These are phyloP conservation scores for Aromia moschata DNA, from an alignment of 2,888 invertebrate genomes.

Conservation along the genomic window DNA sequence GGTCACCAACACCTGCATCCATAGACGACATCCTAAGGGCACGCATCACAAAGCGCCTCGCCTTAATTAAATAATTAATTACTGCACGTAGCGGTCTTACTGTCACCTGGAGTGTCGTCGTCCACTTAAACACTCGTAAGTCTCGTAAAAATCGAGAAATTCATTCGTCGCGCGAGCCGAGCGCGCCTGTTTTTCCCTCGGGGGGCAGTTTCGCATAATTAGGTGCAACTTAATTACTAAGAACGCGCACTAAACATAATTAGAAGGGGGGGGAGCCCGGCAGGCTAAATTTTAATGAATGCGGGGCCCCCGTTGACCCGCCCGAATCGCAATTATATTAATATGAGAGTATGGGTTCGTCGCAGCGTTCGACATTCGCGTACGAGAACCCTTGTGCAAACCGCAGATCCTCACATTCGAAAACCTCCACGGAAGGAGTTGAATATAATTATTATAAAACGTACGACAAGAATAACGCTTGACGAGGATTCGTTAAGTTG, in stretches of 20 bases:
- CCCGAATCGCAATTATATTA: constrained; percentile 48
- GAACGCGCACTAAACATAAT: constrained; percentile 43
- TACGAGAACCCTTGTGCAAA: constrained; percentile 11
- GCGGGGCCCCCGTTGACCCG: constrained; percentile 44
- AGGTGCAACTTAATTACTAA: constrained; percentile 40
- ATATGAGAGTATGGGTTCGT: constrained; percentile 37
- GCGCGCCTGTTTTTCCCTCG: neutral
- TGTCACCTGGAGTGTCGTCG: neutral
- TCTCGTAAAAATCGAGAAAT: constrained; percentile 5
- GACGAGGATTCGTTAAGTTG: neutral
- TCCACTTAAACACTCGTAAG: constrained; percentile 3
- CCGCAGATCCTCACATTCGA: constrained; percentile 9
- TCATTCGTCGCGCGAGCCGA: constrained; percentile 1
- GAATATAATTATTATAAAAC: constrained; percentile 15
- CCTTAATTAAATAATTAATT: too few relatives aligned
- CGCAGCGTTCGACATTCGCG: constrained; percentile 7
- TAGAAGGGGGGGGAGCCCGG: constrained; percentile 43
- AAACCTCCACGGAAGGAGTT: constrained; percentile 4
- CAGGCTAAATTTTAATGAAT: constrained; percentile 57
- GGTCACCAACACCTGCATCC: too few relatives aligned
- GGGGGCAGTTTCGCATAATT: constrained; percentile 34
- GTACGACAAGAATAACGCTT: neutral
- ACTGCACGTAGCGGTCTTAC: neutral
- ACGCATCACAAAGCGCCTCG: too few relatives aligned
- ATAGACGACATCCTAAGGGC: too few relatives aligned